Base-by-base conservation (phyloP, 2,113 vertebrate species). In the Clinocottus analis region DNA sequence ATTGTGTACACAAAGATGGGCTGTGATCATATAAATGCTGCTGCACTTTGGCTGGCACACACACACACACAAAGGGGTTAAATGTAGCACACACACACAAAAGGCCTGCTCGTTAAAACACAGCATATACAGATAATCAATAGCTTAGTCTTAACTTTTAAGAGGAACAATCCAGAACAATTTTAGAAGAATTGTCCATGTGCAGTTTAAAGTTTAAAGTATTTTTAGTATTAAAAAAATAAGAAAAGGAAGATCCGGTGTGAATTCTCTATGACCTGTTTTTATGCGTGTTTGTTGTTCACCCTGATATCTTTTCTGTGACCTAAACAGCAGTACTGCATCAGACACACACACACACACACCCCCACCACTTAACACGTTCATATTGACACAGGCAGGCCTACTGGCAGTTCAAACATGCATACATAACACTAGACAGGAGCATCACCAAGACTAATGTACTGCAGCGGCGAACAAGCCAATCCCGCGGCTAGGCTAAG, bases 371-470 rank as follows among this genome's bases (percentile, higher is more conserved):
- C 69, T 88, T 85, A 79, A 84, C 82, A 75, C 66, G 45, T 41
- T 84, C 25, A 5, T 85, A 83, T 71, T 84, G 82, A 88, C 75
- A 81, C 47, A 49, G 16, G 70, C 80, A 70, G 72, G 78, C 80
- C 85, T 67, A 41, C 79, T 61, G 86, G 84, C 85, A 73, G 71
- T 56, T 83, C 77, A 79, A 78, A 88, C 84, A 80, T n/a, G 84
- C 80, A 84, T 81, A 82, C 85, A 83, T 70, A 82, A 88, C 72
- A 53, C 3, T 69, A 55, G 73, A 83, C 78, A 59, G 88, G 43
- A 66, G 70, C 68, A 78, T 79, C 79, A 84, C 79, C 47, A 72
- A 85, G 86, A 90, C 89, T 84, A 90, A 91, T 83, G 82, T 41
- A 82, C 81, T 79, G 78, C 84, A 77, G 82, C 79, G 1, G 27